A percentile compares a stretch with the other conserved stretches of the same genome.
These are phyloP conservation scores for Erpobdella octoculata DNA, from an alignment of 2,888 invertebrate species.

Conservation along the genomic window DNA sequence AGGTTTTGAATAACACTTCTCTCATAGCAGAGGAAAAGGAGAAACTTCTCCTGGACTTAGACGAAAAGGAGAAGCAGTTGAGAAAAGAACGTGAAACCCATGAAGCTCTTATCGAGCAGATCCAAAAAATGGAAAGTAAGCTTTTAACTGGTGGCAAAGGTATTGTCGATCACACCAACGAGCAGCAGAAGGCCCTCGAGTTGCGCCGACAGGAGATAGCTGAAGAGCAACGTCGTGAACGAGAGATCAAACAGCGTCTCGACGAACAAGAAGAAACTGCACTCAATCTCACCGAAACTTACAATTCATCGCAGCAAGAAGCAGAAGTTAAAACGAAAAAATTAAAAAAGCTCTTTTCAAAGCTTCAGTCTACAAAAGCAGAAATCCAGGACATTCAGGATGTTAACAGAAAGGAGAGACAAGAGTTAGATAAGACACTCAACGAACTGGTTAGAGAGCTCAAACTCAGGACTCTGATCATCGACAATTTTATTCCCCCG, in stretches of 20 bases:
- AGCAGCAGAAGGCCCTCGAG: slow-evolving; percentile 81
- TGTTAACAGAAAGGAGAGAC: slow-evolving; percentile 80
- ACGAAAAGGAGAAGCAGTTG: slow-evolving; percentile 47
- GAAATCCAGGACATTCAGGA: slow-evolving; percentile 75
- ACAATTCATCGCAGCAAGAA: slow-evolving; percentile 84
- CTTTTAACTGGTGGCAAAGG: slow-evolving; percentile 88
- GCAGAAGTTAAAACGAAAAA: slow-evolving; percentile 92
- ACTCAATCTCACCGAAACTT: slow-evolving; percentile 79
- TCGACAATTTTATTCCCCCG: slow-evolving; percentile 53
- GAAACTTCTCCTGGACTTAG: slow-evolving; percentile 56
- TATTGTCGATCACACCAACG: slow-evolving; percentile 86
- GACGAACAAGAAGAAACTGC: slow-evolving; percentile 89
- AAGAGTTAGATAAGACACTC: slow-evolving; percentile 82
- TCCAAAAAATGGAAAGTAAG: slow-evolving; percentile 75
- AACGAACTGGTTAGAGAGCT: slow-evolving; percentile 81
- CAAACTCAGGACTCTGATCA: slow-evolving; percentile 67
- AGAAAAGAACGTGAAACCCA: slow-evolving; percentile 11
- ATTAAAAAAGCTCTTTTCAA: slow-evolving; percentile 78
- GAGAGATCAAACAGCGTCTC: slow-evolving; percentile 87
- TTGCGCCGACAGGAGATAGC: slow-evolving; percentile 77
- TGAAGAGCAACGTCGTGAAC: slow-evolving; percentile 67
- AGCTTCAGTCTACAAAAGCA: slow-evolving; percentile 67
- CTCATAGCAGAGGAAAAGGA: slow-evolving; percentile 54
- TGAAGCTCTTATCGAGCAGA: slow-evolving; percentile 1
- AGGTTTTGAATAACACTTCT: slow-evolving; percentile 50